These are phyloP conservation scores for Trichomycterus rosablanca DNA, from an alignment of 2,113 vertebrate genomes.

Conservation along the genomic window DNA sequence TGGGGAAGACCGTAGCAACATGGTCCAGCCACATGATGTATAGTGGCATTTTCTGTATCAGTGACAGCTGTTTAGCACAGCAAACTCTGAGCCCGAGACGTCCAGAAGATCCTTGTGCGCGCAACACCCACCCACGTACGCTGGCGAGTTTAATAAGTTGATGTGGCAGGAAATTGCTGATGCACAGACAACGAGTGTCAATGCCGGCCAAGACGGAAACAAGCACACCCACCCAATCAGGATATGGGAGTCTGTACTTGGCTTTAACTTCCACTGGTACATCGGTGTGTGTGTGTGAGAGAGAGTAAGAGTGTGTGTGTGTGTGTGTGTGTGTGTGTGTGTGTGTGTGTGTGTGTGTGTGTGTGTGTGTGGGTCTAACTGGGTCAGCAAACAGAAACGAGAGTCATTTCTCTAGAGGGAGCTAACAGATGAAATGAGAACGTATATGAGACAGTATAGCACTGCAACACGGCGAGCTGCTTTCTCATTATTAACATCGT, in stretches of 20 bases:
- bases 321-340: no score
- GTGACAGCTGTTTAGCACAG: constrained; percentile 34
- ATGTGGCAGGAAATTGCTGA: constrained; percentile 35
- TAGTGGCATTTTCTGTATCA: no score
- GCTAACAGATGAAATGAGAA: constrained; percentile 12
- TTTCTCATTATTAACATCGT: constrained; percentile 41
- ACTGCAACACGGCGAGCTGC: not conserved
- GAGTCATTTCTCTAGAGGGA: constrained; percentile 33
- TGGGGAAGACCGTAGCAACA: not conserved
- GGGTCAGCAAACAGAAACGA: constrained; percentile 24
- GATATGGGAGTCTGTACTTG: constrained; percentile 38
- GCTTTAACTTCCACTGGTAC: constrained; percentile 40
- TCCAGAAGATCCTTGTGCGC: no score
- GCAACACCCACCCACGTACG: not conserved
- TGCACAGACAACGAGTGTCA: no score
- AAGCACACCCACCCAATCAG: not conserved
- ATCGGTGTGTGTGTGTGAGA: constrained; percentile 55
- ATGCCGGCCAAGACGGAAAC: no score
- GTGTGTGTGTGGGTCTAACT: constrained; percentile 45
- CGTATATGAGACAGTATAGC: not conserved
- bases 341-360: no score
- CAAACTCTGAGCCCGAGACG: no score
- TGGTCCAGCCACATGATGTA: no score
- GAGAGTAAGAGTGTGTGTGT: no score
- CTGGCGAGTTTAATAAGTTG: constrained; percentile 14